Evolutionary conservation across 2,113 vertebrate genomes (phyloP).

Genomic region (Mellivora capensis): DNA sequence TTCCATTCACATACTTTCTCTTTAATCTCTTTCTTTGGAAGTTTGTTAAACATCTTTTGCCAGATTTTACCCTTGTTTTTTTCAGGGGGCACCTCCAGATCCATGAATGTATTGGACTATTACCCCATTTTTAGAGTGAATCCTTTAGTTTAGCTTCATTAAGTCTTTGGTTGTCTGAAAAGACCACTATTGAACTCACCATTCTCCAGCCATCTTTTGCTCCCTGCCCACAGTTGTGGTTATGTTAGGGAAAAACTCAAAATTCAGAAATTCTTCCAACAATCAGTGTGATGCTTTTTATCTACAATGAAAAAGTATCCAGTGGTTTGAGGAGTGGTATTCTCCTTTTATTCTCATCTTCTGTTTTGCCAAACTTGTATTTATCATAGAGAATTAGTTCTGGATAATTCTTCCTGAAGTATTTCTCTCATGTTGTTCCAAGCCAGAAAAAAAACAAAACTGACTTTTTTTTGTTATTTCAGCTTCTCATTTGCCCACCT

Average conservation of each 20-base stretch:
- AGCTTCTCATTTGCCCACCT: background rate
- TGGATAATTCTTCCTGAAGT: background rate
- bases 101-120: background rate
- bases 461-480: background rate
- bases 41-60: background rate
- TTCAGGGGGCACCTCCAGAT: background rate
- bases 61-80: background rate
- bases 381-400: constrained; percentile 19
- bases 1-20: background rate
- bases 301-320: background rate
- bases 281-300: background rate
- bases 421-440: constrained; percentile 12
- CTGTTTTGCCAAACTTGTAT: constrained; percentile 29
- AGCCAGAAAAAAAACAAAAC: background rate
- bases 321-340: background rate
- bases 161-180: background rate
- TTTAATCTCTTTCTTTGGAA: background rate
- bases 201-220: background rate
- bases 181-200: background rate
- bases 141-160: background rate
- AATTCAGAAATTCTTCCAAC: background rate
- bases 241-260: constrained; percentile 31
- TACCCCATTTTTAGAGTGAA: background rate
- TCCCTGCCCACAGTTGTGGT: background rate
- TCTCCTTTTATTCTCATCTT: constrained; percentile 25